Evolutionary conservation across 2,888 invertebrate species (phyloP).

Genomic region (Tyria jacobaeae): DNA sequence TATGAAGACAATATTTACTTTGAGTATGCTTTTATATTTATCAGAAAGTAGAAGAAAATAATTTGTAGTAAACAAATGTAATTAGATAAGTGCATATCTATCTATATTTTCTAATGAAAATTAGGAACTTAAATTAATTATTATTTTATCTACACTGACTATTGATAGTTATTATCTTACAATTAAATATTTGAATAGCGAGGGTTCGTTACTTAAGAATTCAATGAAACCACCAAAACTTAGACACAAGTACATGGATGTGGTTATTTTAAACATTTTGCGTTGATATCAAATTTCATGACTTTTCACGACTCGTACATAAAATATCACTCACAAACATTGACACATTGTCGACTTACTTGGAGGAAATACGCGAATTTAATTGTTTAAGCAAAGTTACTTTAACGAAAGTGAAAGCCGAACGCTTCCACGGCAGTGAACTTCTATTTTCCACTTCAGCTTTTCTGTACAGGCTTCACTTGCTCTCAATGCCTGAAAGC

Average conservation of each 20-base stretch:
- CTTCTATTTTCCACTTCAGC: slow-evolving; percentile 71
- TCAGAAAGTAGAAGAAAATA: slow-evolving; percentile 75
- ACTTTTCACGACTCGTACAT: slow-evolving; percentile 55
- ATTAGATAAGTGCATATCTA: slow-evolving; percentile 71
- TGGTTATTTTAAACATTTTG: slow-evolving; percentile 34
- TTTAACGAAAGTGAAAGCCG: slow-evolving; percentile 31
- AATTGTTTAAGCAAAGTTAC: slow-evolving; percentile 31
- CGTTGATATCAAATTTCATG: slow-evolving; percentile 39
- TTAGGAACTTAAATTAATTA: slow-evolving; percentile 38
- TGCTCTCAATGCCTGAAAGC: slow-evolving; percentile 60
- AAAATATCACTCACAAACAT: slow-evolving; percentile 58
- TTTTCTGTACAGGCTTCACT: slow-evolving; percentile 72
- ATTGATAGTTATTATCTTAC: slow-evolving; percentile 34
- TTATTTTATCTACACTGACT: slow-evolving; percentile 42
- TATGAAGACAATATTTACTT: slow-evolving; percentile 77
- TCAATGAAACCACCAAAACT: slow-evolving; percentile 29
- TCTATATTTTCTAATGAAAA: slow-evolving; percentile 51
- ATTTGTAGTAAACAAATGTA: slow-evolving; percentile 72
- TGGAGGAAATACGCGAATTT: slow-evolving; percentile 24
- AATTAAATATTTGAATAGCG: slow-evolving; percentile 33
- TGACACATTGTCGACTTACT: slow-evolving; percentile 55
- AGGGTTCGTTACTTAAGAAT: slow-evolving; percentile 28
- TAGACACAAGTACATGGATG: slow-evolving; percentile 24
- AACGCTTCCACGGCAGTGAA: slow-evolving; percentile 72
- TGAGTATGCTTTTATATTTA: slow-evolving; percentile 81